Base-by-base conservation (phyloP, 1,140 invertebrate species). In the Drosophila kurseongensis region DNA sequence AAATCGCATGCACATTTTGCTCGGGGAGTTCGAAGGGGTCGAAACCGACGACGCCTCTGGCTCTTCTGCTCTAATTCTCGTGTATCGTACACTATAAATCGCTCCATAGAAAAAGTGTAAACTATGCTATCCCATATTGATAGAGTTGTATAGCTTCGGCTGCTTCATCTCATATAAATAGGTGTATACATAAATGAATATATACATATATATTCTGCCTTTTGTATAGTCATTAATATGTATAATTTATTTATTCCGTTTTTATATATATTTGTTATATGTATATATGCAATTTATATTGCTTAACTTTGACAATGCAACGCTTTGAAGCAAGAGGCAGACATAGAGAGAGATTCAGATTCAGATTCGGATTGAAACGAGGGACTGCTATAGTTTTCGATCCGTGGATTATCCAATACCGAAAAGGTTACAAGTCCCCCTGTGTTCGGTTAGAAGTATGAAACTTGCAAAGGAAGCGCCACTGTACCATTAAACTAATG, bases 61-160 rank as follows among this genome's bases (percentile, higher is more conserved):
- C 63, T 71, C 67, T 69, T 56, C 48, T 58, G 41, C 40, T 67
- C 36, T 55, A 56, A 29, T 68, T 63, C 44, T 74, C 47, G 57
- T 72, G 61, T 66, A 63, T 78, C 71, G 80, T 86, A 85, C 83
- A 72, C 80, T 89, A 89, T 89, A 89, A 89, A 89, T 88, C 84
- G 85, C 78, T 84, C 86, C 80, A 89, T 89, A 89, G 84, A 89
- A 89, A 89, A 89, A 89, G 84, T 89, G 84, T 89, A 89, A 89
- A 89, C 88, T 89, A 89, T 83, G 74, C 84, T 89, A 89, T 88
- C 67, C 72, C 80, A 89, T 89, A 89, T 89, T 61, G 79, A 78
- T 82, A 81, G 77, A 71, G 78, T 61, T 80, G 69, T 80, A 74
- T 80, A 80, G 75, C 60, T 79, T 78, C 59, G 78, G 76, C 76